Evolutionary conservation across 2,797 vertebrate species (phyloP).

Genomic region (Schizothorax lantsangensis): DNA sequence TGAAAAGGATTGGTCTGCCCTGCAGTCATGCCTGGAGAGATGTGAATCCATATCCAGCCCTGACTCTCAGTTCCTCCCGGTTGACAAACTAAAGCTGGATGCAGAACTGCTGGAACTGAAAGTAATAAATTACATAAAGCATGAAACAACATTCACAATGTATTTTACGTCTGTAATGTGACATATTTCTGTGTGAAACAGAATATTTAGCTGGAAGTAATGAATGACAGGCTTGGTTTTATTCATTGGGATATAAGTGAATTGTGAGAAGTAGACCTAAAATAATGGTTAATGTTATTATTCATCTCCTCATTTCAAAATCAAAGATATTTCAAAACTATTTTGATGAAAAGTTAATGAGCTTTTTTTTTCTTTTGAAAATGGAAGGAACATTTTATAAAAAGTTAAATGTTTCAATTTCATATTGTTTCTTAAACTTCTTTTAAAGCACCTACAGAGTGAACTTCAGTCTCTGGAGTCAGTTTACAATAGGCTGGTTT

Average conservation of each 20-base stretch:
- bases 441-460: conserved; percentile 78
- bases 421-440: not conserved
- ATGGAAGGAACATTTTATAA: not conserved
- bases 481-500: conserved; percentile 74
- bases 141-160: conserved; percentile 6
- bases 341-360: no score
- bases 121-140: conserved; percentile 71
- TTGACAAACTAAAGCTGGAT: conserved; percentile 87
- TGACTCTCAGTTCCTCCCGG: conserved; percentile 77
- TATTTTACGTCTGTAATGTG: not conserved
- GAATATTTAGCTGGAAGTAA: not conserved
- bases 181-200: not conserved
- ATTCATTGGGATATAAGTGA: not conserved
- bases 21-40: conserved; percentile 87
- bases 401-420: not conserved
- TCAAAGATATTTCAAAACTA: not conserved
- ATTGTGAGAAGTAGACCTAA: not conserved
- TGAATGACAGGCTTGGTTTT: not conserved
- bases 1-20: conserved; percentile 87
- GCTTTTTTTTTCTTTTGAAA: not conserved
- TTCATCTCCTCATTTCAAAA: not conserved
- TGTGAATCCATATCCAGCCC: conserved; percentile 80
- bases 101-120: conserved; percentile 84
- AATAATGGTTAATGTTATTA: not conserved
- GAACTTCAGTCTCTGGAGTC: conserved; percentile 79